Base-by-base conservation (phyloP, 2,888 invertebrate genomes). In the Seira sanloemensis region DNA sequence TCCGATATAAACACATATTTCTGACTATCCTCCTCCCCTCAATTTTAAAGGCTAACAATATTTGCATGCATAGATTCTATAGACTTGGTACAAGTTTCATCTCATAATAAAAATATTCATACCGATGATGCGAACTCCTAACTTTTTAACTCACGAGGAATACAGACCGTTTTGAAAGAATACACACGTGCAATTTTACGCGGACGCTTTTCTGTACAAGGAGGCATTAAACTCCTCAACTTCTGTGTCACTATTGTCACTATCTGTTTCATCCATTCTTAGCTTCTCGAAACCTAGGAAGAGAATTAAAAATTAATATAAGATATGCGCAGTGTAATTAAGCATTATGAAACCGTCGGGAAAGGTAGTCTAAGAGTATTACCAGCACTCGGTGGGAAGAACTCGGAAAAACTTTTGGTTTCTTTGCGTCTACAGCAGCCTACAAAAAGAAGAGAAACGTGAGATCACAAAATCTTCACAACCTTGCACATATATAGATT, bases 331-430 rank as follows among this genome's bases (percentile, higher is more conserved):
- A 37, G n/a, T n/a, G n/a, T n/a, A n/a, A n/a, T n/a, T n/a, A n/a
- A n/a, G n/a, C n/a, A n/a, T n/a, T n/a, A n/a, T n/a, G n/a, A n/a
- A n/a, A n/a, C n/a, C n/a, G n/a, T n/a, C n/a, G n/a, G n/a, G n/a
- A n/a, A 37, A 4, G 37, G 37, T 37, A 7, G 37, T 37, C 37
- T 37, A n/a, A n/a, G n/a, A 46, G 12, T 12, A 24, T 73, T 73
- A 65, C 74, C 74, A 62, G 88, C 89, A 86, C 87, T 87, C 5
- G 89, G 88, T 19, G 88, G 89, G 46, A 89, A 89, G 73, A 89
- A 89, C 62, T 89, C 89, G 0, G 89, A 84, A 76, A 89, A 89
- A 69, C 89, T 89, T 85, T 88, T 89, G 1, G 89, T 86, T 58
- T 88, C 87, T 69, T 87, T 87, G 19, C 86, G 24, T 58, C 84